phyloP scores from a whole-genome alignment of 1,140 invertebrate species.

The Mactra quadrangularis region DNA sequence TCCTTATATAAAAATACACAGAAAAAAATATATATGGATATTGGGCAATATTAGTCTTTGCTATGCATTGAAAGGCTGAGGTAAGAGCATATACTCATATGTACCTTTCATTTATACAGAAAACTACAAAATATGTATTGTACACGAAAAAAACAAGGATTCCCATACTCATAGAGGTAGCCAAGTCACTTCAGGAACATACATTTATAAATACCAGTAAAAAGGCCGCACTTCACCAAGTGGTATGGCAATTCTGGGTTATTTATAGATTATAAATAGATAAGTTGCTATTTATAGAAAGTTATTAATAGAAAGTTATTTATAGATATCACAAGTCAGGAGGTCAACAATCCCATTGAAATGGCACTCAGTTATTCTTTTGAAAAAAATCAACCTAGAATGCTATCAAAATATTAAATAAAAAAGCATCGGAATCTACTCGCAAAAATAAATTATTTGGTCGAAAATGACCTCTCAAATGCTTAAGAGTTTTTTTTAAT shows the following conservation, averaged over 20 bases:
- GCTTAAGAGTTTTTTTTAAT: slow-evolving; percentile 19
- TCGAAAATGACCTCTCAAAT: slow-evolving; percentile 44
- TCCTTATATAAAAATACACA: too few species aligned
- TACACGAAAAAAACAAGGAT: slow-evolving; percentile 56
- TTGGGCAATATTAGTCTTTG: slow-evolving; percentile 9
- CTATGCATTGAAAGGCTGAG: slow-evolving; percentile 28
- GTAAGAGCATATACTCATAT: slow-evolving; percentile 16
- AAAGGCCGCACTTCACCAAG: too few species aligned
- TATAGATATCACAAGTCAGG: slow-evolving; percentile 57
- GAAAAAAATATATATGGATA: slow-evolving; percentile 3
- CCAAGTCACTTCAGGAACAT: slow-evolving; percentile 18
- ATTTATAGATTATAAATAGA: too few species aligned
- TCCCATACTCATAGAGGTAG: slow-evolving; percentile 56
- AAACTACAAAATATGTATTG: not conserved
- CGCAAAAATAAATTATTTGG: slow-evolving; percentile 30
- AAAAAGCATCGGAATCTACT: not conserved
- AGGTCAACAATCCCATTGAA: slow-evolving; percentile 43
- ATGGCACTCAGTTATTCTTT: slow-evolving; percentile 39
- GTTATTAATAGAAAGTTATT: slow-evolving; percentile 50
- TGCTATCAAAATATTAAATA: not conserved
- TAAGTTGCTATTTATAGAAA: slow-evolving; percentile 12
- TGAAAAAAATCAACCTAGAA: not conserved
- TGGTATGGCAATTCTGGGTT: not conserved
- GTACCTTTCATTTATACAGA: slow-evolving; percentile 6
- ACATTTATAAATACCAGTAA: slow-evolving; percentile 17